Base-by-base conservation (phyloP, 2,888 invertebrate species). In the Branchipolynoe longqiensis region DNA sequence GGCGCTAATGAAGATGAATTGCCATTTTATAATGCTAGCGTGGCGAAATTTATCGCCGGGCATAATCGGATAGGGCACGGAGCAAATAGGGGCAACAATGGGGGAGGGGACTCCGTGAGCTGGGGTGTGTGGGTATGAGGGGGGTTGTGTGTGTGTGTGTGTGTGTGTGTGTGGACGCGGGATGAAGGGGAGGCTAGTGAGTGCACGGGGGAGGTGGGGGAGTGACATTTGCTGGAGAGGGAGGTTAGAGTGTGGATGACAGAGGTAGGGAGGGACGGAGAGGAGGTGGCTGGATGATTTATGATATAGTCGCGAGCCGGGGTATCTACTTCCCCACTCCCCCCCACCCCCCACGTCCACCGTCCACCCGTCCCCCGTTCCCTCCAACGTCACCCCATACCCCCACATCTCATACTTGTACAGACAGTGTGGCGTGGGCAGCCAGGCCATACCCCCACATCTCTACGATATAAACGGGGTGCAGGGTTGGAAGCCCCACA, bases 1-100 rank as follows among this genome's bases (percentile, higher is more conserved):
- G 48, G 48, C 54, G 36, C 59, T 82, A 82, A 82, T 82, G 82
- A 82, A 82, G 82, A 82, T 82, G 59, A 82, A 82, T 82, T 56
- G 82, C 56, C 56, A 58, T 82, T 82, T 82, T 58, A 82, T 58
- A 54, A 82, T 56, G 59, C 82, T 82, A 58, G 33, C 38, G 48
- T 82, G 54, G 48, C 58, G 36, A 82, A 82, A 82, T 56, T 82
- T 82, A 82, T 82, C 56, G 82, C n/a, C 31, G 56, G 82, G 56
- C 36, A 82, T 82, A 82, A 82, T 82, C 82, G 82, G 82, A 82
- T 82, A 58, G 59, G 82, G 33, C 59, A 82, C 48, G 58, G 78
- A 78, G 78, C 78, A 78, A 78, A 78, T 78, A 78, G 78, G 78
- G 78, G 78, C 48, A 48, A 78, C 41, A 41, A 78, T 48, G 41